Percentiles rank a stretch among this genome's conserved stretches.
Evolutionary conservation across 1,140 invertebrate species (phyloP).

Genomic region (Anastrepha ludens): DNA sequence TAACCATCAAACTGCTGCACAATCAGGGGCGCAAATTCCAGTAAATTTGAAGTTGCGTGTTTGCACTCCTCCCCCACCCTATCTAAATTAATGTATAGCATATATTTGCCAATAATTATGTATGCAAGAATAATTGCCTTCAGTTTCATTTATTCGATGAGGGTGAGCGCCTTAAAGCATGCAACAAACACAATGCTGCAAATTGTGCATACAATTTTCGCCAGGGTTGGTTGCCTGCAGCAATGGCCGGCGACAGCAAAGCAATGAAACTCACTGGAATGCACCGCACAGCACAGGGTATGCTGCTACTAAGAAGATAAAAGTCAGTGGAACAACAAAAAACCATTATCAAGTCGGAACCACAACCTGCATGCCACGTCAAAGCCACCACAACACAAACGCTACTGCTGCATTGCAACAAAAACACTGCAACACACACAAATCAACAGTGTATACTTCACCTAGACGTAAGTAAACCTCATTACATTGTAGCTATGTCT

Average conservation of each 20-base stretch:
- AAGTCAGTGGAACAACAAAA: neutral
- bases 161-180: conserved; percentile 22
- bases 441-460: neutral
- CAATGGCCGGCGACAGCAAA: neutral
- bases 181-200: conserved; percentile 2
- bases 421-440: neutral
- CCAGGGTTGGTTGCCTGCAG: neutral
- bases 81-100: neutral
- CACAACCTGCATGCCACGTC: neutral
- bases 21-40: neutral
- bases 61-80: too few relatives aligned
- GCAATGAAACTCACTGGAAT: neutral
- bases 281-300: neutral
- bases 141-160: neutral
- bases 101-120: conserved; percentile 18
- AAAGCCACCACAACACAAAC: neutral
- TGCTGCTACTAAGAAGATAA: neutral
- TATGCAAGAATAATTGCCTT: conserved; percentile 17
- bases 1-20: neutral
- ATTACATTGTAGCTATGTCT: conserved; percentile 29
- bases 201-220: neutral
- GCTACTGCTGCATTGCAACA: neutral
- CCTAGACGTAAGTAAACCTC: conserved; percentile 20
- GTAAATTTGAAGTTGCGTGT: neutral
- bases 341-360: neutral